phyloP scores from a whole-genome alignment of 2,888 invertebrate genomes.

The Lasiommata megera region DNA sequence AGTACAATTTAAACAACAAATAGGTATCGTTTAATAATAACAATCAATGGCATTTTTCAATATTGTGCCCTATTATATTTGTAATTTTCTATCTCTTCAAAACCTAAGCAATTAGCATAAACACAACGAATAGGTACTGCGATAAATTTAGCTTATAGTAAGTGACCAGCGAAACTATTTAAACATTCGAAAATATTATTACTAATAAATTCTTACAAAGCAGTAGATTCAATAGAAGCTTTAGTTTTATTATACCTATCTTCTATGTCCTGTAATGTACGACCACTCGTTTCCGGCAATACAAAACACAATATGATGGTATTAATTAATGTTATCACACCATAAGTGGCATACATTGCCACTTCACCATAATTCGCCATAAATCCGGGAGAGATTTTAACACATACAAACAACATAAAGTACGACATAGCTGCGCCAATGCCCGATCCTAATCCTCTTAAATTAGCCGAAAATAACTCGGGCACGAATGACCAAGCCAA shows the following conservation, averaged over 20 bases:
- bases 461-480: conserved; percentile 50
- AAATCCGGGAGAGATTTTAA: conserved; percentile 49
- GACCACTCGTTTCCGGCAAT: conserved; percentile 70
- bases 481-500: conserved; percentile 52
- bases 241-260: conserved; percentile 56
- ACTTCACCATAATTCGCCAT: conserved; percentile 40
- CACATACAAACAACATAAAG: conserved; percentile 45
- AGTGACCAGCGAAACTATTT: too few relatives aligned
- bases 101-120: too few relatives aligned
- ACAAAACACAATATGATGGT: conserved; percentile 42
- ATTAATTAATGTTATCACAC: conserved; percentile 38
- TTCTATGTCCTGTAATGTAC: conserved; percentile 86
- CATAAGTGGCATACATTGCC: conserved; percentile 46
- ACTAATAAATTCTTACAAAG: background rate
- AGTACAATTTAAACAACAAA: too few relatives aligned
- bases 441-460: conserved; percentile 54
- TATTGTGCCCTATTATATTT: too few relatives aligned
- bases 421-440: conserved; percentile 46
- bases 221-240: conserved; percentile 20
- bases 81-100: too few relatives aligned
- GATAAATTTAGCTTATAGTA: too few relatives aligned
- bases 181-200: background rate
- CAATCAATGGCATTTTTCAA: too few relatives aligned
- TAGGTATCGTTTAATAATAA: too few relatives aligned
- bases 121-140: too few relatives aligned